Conservation (phyloP, 2,888 invertebrate genomes). For the Himalopsyche japonica region DNA sequence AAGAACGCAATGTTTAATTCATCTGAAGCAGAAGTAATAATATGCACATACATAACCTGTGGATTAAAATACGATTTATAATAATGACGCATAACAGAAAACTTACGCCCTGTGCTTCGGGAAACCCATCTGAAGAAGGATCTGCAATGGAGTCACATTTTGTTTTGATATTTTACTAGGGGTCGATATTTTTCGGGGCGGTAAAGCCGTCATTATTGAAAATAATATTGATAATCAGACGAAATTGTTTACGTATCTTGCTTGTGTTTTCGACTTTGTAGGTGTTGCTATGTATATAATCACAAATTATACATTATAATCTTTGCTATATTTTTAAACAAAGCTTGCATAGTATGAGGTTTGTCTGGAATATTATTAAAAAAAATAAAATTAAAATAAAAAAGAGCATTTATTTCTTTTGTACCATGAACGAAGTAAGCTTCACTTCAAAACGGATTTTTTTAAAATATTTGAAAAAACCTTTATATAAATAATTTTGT, state of each 20-base stretch:
- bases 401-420: too few species aligned
- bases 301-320: too few species aligned
- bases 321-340: too few species aligned
- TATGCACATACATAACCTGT: neutral
- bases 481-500: too few species aligned
- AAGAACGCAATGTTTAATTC: neutral
- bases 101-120: conserved; percentile 87
- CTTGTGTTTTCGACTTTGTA: conserved; percentile 23
- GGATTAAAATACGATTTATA: neutral
- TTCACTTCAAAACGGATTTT: too few species aligned
- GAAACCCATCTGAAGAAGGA: conserved; percentile 86
- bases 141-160: conserved; percentile 77
- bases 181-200: conserved; percentile 75
- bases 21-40: neutral
- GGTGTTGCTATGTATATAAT: conserved; percentile 5
- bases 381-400: too few species aligned
- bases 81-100: conserved; percentile 17
- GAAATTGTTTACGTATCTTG: conserved; percentile 33
- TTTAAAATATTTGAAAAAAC: too few species aligned
- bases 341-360: too few species aligned
- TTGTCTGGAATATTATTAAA: too few species aligned
- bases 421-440: too few species aligned
- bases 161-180: conserved; percentile 72
- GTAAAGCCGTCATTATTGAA: conserved; percentile 71
- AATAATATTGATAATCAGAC: neutral